A percentile compares a stretch with the other conserved stretches of the same genome.
phyloP scores from a whole-genome alignment of 2,113 vertebrate species.

The Trematomus loennbergii region DNA sequence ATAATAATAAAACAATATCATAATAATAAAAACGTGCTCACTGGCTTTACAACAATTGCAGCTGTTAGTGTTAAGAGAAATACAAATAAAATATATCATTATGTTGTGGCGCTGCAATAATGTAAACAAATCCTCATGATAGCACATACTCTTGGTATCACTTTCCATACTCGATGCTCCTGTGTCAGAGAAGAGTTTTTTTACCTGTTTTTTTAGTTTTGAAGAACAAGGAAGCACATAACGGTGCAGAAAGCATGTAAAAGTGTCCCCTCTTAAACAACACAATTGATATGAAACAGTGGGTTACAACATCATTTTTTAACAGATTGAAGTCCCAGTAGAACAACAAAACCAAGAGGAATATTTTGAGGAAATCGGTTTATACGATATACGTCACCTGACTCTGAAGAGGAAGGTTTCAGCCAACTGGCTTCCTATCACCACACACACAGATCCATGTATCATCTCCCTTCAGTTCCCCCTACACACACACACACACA shows the following conservation, averaged over 20 bases:
- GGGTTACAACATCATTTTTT: neutral
- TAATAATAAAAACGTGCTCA: too few species aligned
- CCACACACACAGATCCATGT: conserved; percentile 1
- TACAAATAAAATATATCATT: too few species aligned
- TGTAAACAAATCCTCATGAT: too few species aligned
- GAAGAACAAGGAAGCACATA: neutral
- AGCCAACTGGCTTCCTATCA: conserved; percentile 60
- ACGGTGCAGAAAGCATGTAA: neutral
- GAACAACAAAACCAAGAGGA: conserved; percentile 6
- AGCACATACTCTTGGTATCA: too few species aligned
- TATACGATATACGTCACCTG: conserved; percentile 21
- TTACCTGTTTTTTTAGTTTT: neutral
- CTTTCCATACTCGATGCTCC: neutral
- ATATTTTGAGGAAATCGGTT: conserved; percentile 23
- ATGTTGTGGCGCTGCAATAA: too few species aligned
- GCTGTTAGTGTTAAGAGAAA: too few species aligned
- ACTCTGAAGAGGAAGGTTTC: conserved; percentile 27
- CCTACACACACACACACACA: too few species aligned
- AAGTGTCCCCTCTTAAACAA: neutral
- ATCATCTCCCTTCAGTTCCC: too few species aligned
- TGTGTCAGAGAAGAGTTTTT: neutral
- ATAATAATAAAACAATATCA: too few species aligned
- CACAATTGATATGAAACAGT: neutral
- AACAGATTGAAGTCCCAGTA: neutral
- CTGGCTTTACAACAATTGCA: too few species aligned